phyloP scores from a whole-genome alignment of 2,113 vertebrate genomes.

The Pelodiscus sinensis region DNA sequence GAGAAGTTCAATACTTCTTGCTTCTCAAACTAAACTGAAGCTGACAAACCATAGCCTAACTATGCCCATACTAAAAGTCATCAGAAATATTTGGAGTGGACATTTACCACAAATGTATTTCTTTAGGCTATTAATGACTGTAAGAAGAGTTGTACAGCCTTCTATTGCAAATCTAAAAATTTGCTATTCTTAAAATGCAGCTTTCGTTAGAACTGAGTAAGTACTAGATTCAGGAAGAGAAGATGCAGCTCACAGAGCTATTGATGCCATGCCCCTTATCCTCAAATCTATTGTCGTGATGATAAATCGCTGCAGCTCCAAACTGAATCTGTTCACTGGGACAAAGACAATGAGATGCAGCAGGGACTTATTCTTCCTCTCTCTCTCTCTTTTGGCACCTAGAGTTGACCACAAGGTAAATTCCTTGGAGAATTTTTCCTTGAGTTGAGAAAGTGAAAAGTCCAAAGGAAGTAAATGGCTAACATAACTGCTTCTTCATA shows the following conservation, averaged over 20 bases:
- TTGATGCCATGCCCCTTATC: background rate
- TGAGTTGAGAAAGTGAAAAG: slow-evolving; percentile 3
- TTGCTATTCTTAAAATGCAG: background rate
- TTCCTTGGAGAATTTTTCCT: background rate
- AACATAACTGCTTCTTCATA: slow-evolving; percentile 13
- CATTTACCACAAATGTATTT: background rate
- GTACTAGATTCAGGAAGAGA: background rate
- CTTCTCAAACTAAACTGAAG: slow-evolving; percentile 11
- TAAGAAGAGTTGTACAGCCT: background rate
- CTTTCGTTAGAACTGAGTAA: background rate
- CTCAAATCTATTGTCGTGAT: background rate
- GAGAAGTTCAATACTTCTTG: background rate
- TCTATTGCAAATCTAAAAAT: background rate
- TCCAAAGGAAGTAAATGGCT: background rate
- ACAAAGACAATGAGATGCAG: background rate
- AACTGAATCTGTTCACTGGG: background rate
- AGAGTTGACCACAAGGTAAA: background rate
- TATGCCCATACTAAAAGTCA: background rate
- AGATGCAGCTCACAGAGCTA: background rate
- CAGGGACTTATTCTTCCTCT: background rate
- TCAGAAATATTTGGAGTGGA: background rate
- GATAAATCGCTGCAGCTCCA: background rate
- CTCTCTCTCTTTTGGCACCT: background rate
- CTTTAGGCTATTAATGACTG: background rate
- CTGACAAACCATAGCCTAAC: background rate